A percentile compares a stretch with the other conserved stretches of the same genome.
Evolutionary conservation across 2,113 vertebrate genomes (phyloP).

Genomic region (Oriolus oriolus): DNA sequence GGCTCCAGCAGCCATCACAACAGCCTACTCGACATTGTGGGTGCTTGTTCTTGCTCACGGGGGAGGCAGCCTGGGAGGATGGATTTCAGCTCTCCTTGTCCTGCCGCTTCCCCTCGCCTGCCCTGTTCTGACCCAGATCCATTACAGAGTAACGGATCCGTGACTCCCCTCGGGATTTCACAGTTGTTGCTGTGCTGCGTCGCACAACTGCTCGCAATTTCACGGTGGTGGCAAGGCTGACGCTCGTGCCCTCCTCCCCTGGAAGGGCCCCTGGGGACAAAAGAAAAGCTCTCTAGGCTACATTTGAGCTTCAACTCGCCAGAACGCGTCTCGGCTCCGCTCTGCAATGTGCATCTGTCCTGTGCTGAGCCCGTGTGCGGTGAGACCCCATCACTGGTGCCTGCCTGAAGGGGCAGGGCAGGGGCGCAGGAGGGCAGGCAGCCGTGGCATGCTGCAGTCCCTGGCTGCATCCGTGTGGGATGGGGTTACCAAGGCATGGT

Average conservation of each 20-base stretch:
- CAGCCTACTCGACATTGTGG: background rate
- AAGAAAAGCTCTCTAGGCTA: background rate
- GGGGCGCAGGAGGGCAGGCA: background rate
- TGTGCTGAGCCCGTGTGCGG: background rate
- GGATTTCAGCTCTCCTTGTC: background rate
- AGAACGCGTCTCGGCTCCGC: background rate
- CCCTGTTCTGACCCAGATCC: conserved; percentile 12
- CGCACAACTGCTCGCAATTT: conserved; percentile 9
- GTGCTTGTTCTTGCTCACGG: background rate
- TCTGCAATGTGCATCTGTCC: background rate
- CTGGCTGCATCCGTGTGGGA: fast-evolving
- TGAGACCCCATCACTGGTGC: background rate
- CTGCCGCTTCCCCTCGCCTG: background rate
- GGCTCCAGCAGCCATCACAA: background rate
- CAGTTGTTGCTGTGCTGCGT: background rate
- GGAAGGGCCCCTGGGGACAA: background rate
- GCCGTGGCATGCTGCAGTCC: background rate
- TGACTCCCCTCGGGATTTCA: background rate
- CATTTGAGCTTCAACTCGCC: background rate
- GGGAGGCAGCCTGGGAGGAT: background rate
- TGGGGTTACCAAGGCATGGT: background rate
- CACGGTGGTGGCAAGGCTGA: background rate
- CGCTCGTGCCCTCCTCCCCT: background rate
- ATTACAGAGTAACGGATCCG: background rate
- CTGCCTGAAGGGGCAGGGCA: background rate